A percentile compares a stretch with the other conserved stretches of the same genome.
Evolutionary conservation across 2,797 vertebrate species (phyloP).

Genomic region (Harpagifer antarcticus): DNA sequence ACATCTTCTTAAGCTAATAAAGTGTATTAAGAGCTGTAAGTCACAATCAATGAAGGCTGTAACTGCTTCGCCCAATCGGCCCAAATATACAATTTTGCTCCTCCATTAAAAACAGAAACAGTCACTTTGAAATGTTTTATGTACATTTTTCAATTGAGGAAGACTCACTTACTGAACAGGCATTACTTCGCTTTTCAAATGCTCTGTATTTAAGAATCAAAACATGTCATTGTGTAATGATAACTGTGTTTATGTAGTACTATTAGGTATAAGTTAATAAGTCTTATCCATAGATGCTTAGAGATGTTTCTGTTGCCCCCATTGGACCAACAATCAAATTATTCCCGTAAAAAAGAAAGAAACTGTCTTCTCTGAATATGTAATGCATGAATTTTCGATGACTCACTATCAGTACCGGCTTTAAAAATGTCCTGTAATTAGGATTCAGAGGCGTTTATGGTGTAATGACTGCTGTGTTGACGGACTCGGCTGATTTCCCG

Average conservation of each 20-base stretch:
- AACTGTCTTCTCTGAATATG: conserved; percentile 6
- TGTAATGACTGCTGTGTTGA: conserved; percentile 35
- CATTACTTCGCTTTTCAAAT: too few relatives aligned
- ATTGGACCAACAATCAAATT: not conserved
- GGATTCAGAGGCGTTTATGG: conserved; percentile 18
- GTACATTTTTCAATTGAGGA: too few relatives aligned
- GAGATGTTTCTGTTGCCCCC: not conserved
- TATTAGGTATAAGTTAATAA: too few relatives aligned
- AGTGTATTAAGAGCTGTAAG: too few relatives aligned
- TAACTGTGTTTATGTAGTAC: not conserved
- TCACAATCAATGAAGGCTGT: not conserved
- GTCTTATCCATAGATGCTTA: not conserved
- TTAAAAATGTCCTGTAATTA: conserved; percentile 25
- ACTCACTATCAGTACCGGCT: not conserved
- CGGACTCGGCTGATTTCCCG: conserved; percentile 32
- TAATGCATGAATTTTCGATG: not conserved
- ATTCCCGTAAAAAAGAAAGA: not conserved
- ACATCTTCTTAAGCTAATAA: too few relatives aligned
- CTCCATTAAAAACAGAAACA: not conserved
- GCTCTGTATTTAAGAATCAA: too few relatives aligned
- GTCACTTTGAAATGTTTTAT: too few relatives aligned
- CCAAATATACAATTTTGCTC: not conserved
- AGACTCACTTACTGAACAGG: too few relatives aligned
- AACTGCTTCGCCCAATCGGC: not conserved
- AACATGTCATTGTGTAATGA: too few relatives aligned